Evolutionary conservation across 2,888 invertebrate genomes (phyloP).

Genomic region (Pyrgus malvae): DNA sequence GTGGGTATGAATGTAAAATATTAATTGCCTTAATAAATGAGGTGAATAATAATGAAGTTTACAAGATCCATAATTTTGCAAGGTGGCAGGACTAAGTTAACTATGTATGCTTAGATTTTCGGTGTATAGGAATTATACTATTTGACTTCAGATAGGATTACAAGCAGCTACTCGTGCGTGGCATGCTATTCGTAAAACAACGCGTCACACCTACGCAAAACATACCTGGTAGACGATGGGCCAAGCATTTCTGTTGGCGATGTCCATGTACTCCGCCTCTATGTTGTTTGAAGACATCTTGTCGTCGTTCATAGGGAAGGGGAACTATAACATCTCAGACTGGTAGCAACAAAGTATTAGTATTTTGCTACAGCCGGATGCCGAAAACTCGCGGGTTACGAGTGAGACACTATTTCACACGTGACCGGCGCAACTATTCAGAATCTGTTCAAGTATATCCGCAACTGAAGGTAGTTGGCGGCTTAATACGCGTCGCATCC

Average conservation of each 20-base stretch:
- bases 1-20: too few species aligned
- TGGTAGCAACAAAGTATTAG: slow-evolving; percentile 40
- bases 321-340: slow-evolving; percentile 49
- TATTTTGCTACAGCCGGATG: slow-evolving; percentile 45
- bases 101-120: too few species aligned
- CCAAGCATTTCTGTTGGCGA: slow-evolving; percentile 87
- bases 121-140: too few species aligned
- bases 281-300: slow-evolving; percentile 61
- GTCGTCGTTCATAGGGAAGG: slow-evolving; percentile 43
- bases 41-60: too few species aligned
- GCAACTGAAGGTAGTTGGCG: slow-evolving; percentile 4
- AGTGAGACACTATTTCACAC: slow-evolving; percentile 2
- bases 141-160: too few species aligned
- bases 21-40: too few species aligned
- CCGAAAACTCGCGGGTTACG: slow-evolving; percentile 39
- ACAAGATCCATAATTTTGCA: too few species aligned
- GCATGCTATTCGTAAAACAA: slow-evolving; percentile 42
- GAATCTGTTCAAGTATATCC: background rate
- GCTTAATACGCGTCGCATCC: slow-evolving; percentile 3
- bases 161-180: slow-evolving; percentile 48
- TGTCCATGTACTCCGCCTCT: slow-evolving; percentile 88
- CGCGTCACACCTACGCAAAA: slow-evolving; percentile 47
- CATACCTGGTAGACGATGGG: slow-evolving; percentile 86
- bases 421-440: background rate
- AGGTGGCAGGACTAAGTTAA: too few species aligned